Evolutionary conservation across 2,797 vertebrate species (phyloP), one percentile per base, ranked within the genome.

Genomic region (Poecile montanus): DNA sequence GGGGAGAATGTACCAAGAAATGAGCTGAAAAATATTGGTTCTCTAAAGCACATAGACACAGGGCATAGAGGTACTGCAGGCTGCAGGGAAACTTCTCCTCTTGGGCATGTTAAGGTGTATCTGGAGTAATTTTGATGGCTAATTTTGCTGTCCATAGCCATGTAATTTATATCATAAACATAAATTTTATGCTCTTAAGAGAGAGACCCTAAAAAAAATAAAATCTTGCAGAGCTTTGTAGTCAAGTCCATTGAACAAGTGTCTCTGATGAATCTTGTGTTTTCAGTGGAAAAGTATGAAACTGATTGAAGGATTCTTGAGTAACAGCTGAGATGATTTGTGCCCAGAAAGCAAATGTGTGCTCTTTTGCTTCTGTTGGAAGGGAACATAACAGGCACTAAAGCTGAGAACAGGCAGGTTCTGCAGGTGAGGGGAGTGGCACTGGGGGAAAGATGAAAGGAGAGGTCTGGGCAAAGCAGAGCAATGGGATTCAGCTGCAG

Each of bases 281-380:
- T 71, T 95, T 91, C 77, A 79, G 77, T 74, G 68, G 88, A 89
- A 93, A 88, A 66, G 74, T 90, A 19, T 74, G 36, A n/a, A 88
- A 91, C 48, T 26, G 62, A 50, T 83, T 83, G 53, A 73, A 56
- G 32, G 63, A 66, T 91, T 89, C 32, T 63, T 61, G 66, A 73
- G 36, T 63, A 90, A 60, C 66, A 66, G 40, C 21, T 58, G 66
- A 70, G 66, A 40, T 38, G 34, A 54, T 79, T 84, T 88, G 63
- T 84, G 57, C 40, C 53, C 54, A 54, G 66, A 73, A 86, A 91
- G 48, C 30, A 85, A 80, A 47, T 0, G 1, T 51, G 51, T 79
- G 53, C 30, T 57, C 75, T 71, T 65, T 54, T 85, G 26, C 38
- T 50, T 7, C 61, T 56, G 53, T 50, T 85, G 63, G 72, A 80